phyloP scores from a whole-genome alignment of 1,140 invertebrate species.

The Bombus waltoni region DNA sequence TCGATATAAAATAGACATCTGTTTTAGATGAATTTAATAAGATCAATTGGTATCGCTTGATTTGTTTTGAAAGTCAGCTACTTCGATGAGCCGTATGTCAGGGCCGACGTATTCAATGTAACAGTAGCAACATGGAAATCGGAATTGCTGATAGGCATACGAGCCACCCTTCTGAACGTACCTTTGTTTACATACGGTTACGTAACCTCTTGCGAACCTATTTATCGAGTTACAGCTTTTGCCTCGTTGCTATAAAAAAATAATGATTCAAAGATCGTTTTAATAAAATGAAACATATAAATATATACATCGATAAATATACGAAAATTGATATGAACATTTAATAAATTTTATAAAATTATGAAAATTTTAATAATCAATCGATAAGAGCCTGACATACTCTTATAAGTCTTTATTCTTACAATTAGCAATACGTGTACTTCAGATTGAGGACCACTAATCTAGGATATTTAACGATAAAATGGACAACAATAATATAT shows the following conservation, averaged over 20 bases:
- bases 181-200: slow-evolving; percentile 85
- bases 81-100: not conserved
- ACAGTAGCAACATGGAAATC: slow-evolving; percentile 86
- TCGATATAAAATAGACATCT: not conserved
- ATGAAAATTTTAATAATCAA: no score
- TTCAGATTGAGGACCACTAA: no score
- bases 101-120: slow-evolving; percentile 79
- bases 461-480: no score
- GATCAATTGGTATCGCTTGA: not conserved
- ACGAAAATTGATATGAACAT: no score
- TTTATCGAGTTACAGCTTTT: slow-evolving; percentile 70
- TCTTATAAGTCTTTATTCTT: no score
- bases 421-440: no score
- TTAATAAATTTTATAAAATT: no score
- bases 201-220: slow-evolving; percentile 81
- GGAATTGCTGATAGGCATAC: slow-evolving; percentile 81
- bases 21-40: not conserved
- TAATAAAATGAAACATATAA: not conserved
- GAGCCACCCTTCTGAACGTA: slow-evolving; percentile 83
- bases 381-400: no score
- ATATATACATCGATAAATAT: no score
- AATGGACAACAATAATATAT: no score
- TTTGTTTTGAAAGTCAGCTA: no score
- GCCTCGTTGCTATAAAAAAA: not conserved
- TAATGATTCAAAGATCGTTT: not conserved